These are phyloP conservation scores for Sebastolobus altivelis DNA, from an alignment of 2,797 vertebrate genomes.

Conservation along the genomic window DNA sequence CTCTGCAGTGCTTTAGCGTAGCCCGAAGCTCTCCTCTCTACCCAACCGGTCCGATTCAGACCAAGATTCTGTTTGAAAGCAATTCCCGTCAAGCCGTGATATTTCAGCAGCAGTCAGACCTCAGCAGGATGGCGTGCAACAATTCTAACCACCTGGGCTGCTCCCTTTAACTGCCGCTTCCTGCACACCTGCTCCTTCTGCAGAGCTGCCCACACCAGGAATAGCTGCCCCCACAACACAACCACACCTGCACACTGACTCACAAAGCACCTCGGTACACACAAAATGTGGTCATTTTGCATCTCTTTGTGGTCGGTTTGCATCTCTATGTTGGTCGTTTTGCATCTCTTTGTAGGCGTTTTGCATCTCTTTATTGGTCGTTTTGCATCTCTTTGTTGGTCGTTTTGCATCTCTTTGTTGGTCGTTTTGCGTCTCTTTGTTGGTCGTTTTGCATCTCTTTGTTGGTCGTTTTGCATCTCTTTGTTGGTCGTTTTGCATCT, in stretches of 20 bases:
- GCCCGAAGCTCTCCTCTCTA: rapidly evolving
- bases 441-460: not conserved
- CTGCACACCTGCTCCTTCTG: not conserved
- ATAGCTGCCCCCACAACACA: not conserved
- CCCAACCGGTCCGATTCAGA: no score
- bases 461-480: no score
- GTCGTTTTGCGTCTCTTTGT: no score
- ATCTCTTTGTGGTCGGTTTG: not conserved
- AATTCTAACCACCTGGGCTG: not conserved
- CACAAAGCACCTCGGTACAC: no score
- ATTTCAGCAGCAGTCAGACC: no score
- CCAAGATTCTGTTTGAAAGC: no score
- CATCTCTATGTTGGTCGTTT: not conserved
- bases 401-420: no score
- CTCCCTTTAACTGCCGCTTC: not conserved
- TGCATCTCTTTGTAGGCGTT: rapidly evolving
- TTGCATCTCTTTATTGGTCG: not conserved
- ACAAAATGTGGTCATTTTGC: not conserved
- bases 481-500: not conserved
- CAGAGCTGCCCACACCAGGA: not conserved
- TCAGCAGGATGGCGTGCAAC: no score
- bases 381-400: not conserved
- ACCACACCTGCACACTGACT: no score
- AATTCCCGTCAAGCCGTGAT: no score
- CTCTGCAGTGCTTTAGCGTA: not conserved